These are phyloP conservation scores for Nilaparvata lugens DNA, from an alignment of 1,140 invertebrate genomes.

Conservation along the genomic window DNA sequence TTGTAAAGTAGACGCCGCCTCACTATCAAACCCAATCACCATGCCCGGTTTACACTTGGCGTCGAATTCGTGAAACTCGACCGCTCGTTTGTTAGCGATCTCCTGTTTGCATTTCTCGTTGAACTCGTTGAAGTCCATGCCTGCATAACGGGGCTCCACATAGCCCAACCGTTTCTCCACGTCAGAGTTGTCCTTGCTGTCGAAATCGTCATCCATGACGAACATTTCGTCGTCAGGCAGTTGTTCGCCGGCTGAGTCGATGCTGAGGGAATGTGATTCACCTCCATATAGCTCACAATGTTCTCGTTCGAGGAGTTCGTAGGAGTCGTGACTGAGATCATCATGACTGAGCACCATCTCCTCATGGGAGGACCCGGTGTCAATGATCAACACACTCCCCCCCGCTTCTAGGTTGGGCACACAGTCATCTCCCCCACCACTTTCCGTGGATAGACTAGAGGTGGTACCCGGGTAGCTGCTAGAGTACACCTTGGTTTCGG, in stretches of 20 bases:
- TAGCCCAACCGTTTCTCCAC: slow-evolving; percentile 30
- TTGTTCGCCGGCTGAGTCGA: slow-evolving; percentile 58
- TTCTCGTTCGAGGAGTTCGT: slow-evolving; percentile 62
- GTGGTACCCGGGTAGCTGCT: slow-evolving; percentile 75
- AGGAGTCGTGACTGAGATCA: slow-evolving; percentile 80
- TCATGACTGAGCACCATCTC: slow-evolving; percentile 56
- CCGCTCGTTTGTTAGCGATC: slow-evolving; percentile 19
- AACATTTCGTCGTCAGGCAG: slow-evolving; percentile 58
- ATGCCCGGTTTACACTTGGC: slow-evolving; percentile 39
- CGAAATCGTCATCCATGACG: slow-evolving; percentile 45
- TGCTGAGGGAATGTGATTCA: slow-evolving; percentile 36
- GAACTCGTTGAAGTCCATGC: slow-evolving; percentile 30
- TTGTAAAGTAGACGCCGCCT: slow-evolving; percentile 38
- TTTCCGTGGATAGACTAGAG: slow-evolving; percentile 47
- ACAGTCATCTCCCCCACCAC: slow-evolving; percentile 45
- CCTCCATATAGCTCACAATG: slow-evolving; percentile 15
- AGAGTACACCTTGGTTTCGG: slow-evolving; percentile 60
- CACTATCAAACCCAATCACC: slow-evolving; percentile 36
- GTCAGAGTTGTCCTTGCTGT: slow-evolving; percentile 21
- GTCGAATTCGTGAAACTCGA: slow-evolving; percentile 38
- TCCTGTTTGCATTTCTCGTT: slow-evolving; percentile 31
- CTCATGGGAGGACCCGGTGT: slow-evolving; percentile 26
- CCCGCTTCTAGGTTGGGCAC: slow-evolving; percentile 36
- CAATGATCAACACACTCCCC: slow-evolving; percentile 28
- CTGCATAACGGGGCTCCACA: slow-evolving; percentile 26